A percentile compares a stretch with the other conserved stretches of the same genome.
Evolutionary conservation across 2,888 invertebrate genomes (phyloP).

Genomic region (Leucozona laternaria): DNA sequence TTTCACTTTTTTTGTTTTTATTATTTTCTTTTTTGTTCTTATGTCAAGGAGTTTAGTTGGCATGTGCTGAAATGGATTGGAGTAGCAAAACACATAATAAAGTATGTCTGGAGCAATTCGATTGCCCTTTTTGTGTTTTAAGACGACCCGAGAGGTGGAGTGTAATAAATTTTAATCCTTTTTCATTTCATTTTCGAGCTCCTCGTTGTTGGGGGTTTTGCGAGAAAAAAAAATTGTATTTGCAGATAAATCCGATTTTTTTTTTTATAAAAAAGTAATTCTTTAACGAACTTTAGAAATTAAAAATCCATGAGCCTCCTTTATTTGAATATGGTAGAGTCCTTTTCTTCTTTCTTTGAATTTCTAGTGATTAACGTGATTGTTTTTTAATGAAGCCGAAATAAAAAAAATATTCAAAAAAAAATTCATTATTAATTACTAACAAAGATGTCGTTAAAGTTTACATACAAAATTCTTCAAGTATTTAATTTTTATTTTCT

Average conservation of each 20-base stretch:
- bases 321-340: not conserved
- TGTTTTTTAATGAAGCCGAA: not conserved
- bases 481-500: not conserved
- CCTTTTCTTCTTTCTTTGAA: not conserved
- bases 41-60: constrained; percentile 53
- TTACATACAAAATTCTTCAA: not conserved
- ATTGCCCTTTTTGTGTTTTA: constrained; percentile 73
- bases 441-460: not conserved
- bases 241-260: not conserved
- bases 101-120: constrained; percentile 76
- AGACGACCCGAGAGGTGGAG: constrained; percentile 30
- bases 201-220: not conserved
- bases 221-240: not conserved
- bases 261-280: not conserved
- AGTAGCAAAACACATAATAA: constrained; percentile 65
- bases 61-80: constrained; percentile 43
- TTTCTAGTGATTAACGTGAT: not conserved
- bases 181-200: constrained; percentile 20
- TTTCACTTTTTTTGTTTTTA: constrained; percentile 26
- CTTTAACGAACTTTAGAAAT: not conserved
- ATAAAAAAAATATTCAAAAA: too few relatives aligned
- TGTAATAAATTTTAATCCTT: constrained; percentile 72
- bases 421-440: not conserved
- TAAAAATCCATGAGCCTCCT: not conserved
- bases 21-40: constrained; percentile 49